Percentiles rank a stretch among this genome's conserved stretches.
Conservation (phyloP, 2,113 vertebrate species). For the Caretta caretta region DNA sequence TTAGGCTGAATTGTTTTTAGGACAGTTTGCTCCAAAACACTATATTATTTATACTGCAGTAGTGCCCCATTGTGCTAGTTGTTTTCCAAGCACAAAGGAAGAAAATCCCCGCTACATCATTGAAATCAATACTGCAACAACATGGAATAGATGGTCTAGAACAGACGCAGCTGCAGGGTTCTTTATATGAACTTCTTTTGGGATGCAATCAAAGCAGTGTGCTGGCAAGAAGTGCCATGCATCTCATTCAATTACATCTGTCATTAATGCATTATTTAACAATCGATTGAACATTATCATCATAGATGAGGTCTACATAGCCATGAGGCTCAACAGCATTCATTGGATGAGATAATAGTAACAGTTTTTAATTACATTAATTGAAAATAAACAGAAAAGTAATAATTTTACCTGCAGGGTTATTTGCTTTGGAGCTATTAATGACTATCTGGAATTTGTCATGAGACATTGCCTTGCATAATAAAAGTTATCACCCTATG, state of each 20-base stretch:
- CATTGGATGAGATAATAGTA: not conserved
- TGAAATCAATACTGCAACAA: not conserved
- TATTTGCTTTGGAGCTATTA: not conserved
- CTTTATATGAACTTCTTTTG: not conserved
- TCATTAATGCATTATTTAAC: not conserved
- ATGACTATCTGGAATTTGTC: not conserved
- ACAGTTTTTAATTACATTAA: not conserved
- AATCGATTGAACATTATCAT: not conserved
- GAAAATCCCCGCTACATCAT: not conserved
- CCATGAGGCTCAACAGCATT: not conserved
- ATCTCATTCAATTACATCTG: not conserved
- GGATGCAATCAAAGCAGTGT: not conserved
- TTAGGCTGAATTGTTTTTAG: not conserved
- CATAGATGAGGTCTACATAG: not conserved
- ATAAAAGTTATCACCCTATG: not conserved
- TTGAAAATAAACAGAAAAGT: not conserved
- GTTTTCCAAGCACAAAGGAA: not conserved
- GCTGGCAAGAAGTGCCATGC: not conserved
- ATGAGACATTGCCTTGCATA: not conserved
- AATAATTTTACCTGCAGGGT: not conserved
- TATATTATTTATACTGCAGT: not conserved
- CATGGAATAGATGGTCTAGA: not conserved
- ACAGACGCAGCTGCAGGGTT: not conserved
- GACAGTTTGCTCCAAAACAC: not conserved
- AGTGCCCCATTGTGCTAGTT: fast-evolving